Base-by-base conservation (phyloP, 2,888 invertebrate genomes). In the Lumbricus terrestris region DNA sequence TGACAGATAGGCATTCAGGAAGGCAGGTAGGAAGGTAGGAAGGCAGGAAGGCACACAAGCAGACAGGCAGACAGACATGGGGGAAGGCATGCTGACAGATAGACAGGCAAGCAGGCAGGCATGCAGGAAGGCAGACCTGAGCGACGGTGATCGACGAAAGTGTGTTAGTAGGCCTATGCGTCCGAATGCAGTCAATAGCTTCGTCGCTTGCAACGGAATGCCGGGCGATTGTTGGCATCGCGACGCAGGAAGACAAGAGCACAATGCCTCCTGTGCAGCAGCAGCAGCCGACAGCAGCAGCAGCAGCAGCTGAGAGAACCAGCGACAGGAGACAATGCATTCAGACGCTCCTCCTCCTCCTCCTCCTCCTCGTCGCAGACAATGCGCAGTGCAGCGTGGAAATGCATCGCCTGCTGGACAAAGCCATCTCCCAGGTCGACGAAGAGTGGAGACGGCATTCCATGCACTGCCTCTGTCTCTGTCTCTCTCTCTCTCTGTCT, bases 151-250 rank as follows among this genome's bases (percentile, higher is more conserved):
- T 69, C 69, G 69, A 69, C 8, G 69, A 69, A 69, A 69, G 29
- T 69, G 69, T 69, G 69, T 69, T 69, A n/a, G 69, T 69, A n/a
- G n/a, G n/a, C n/a, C n/a, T n/a, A 69, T 69, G 69, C 69, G n/a
- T n/a, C 69, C 69, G 69, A 69, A 69, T 69, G 69, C 69, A 69
- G 69, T 69, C 69, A 69, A 69, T 69, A 69, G 69, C 69, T 69
- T 69, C 69, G 69, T 69, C 69, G 69, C 69, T n/a, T 69, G 69
- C 69, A 69, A n/a, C n/a, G 69, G 69, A 69, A 69, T 69, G 69
- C 69, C 29, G 69, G 8, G 11, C 69, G 69, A 69, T 69, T 69
- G 69, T 69, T 69, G 69, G 69, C 69, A 69, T n/a, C 69, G 69
- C 69, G n/a, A n/a, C 69, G n/a, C n/a, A 8, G 29, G 69, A 69